Evolutionary conservation across 37 sponge, comb jelly and placozoan species (phyloP), one percentile per base, ranked within the genome.

Genomic region (Haliclona indistincta): DNA sequence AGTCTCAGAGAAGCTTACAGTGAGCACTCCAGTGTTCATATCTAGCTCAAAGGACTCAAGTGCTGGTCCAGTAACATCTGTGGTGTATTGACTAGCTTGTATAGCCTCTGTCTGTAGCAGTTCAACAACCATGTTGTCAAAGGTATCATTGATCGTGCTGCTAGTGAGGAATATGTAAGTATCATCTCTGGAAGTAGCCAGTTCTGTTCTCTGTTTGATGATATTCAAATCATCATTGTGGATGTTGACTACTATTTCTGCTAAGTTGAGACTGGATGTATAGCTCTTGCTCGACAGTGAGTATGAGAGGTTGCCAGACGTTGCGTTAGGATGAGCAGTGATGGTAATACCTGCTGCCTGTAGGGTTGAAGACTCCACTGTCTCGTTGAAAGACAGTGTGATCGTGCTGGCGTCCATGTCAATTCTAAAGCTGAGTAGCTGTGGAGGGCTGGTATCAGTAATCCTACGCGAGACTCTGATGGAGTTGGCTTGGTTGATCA

Each of bases 341-440:
- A 95, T 58, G 22, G 84, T 86, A 20, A 95, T 76, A 6, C 68
- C 54, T 0, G 62, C 56, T 4, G 86, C 68, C 65, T 79, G 26
- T 0, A 95, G 76, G 1, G 91, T 53, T 7, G 28, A 10, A 17
- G 47, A 32, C 74, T 82, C 74, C 33, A 95, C 82, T 39, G 93
- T 69, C 61, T 95, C 96, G 53, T 82, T 86, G 80, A 91, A 95
- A 38, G 70, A 75, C 35, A 95, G 70, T 19, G 80, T 75, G 23
- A 95, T 56, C 4, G 71, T 82, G 30, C 79, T 87, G 22, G 76
- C 43, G 22, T 81, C 88, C 38, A 95, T 43, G 56, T 89, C 87
- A 11, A 95, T 22, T 7, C 37, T 30, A 63, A 90, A 95, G 34
- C 52, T 28, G 19, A 43, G 52, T 36, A 95, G 77, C 54, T 40